Base-by-base conservation (phyloP, 2,888 invertebrate genomes). In the Tribolium freemani region DNA sequence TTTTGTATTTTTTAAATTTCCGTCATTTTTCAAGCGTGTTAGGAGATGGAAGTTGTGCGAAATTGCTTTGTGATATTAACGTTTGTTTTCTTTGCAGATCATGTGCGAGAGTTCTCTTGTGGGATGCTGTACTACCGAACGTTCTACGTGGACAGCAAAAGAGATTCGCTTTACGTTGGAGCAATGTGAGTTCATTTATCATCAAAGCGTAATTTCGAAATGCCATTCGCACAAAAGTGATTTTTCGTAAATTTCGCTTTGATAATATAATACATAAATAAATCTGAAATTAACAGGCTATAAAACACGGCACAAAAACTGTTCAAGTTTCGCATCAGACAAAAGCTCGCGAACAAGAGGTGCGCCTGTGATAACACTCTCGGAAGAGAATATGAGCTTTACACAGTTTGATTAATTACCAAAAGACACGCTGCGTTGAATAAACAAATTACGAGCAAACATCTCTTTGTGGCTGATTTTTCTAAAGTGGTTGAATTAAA, bases 81-180 rank as follows among this genome's bases (percentile, higher is more conserved):
- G 16, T 66, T 61, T 72, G 66, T 76, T 83, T 83, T 86, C 88
- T 84, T 84, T 93, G 21, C 93, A 96, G 96, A 96, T 91, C 96
- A 96, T 91, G 95, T 96, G 77, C 93, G 95, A 73, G 96, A 96
- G 86, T 96, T 96, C 87, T 92, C 93, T 79, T 97, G 97, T 86
- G 97, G 97, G 75, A 93, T 93, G 86, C 90, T 95, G 79, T 96
- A 95, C 88, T 97, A 97, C 89, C 91, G 97, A 83, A 96, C 96
- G 63, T 94, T 97, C 86, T 93, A 95, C 86, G 90, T 97, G 89
- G 96, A 96, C 87, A 92, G 93, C 81, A 93, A 93, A 85, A 89
- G 94, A 81, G 96, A 96, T 86, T 91, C 94, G 64, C 91, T 97
- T 71, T 97, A 96, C 87, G 96, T 97, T 79, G 97, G 97, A 80